phyloP scores from a whole-genome alignment of 2,888 invertebrate species.

The Caenorhabditis virilis region DNA sequence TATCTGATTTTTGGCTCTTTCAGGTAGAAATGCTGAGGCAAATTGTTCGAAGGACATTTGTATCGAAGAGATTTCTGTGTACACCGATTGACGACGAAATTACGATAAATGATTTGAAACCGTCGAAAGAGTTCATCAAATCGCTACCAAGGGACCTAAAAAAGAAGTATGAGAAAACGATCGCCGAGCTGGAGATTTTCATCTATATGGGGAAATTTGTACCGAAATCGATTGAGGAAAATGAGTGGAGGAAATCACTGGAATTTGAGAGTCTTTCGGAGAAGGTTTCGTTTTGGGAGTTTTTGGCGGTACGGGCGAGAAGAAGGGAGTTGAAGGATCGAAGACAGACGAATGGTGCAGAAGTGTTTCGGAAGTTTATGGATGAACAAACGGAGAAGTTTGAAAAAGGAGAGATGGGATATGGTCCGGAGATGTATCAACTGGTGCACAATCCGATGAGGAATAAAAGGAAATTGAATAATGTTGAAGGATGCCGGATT shows the following conservation, averaged over 20 bases:
- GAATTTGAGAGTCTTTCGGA: constrained; percentile 9
- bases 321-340: constrained; percentile 23
- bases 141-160: constrained; percentile 5
- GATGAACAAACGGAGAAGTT: constrained; percentile 19
- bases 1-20: neutral
- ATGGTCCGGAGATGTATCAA: constrained; percentile 52
- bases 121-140: constrained; percentile 13
- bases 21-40: neutral
- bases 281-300: constrained; percentile 41
- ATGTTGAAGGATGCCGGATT: constrained; percentile 24
- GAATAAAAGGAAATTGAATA: constrained; percentile 39
- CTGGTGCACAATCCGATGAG: constrained; percentile 46
- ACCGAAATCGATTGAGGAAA: constrained; percentile 36
- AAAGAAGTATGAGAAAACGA: constrained; percentile 10
- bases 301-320: constrained; percentile 38
- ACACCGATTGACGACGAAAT: neutral
- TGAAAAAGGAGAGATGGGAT: constrained; percentile 56
- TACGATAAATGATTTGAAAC: neutral
- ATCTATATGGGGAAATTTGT: constrained; percentile 49
- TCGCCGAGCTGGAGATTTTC: constrained; percentile 45
- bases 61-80: too few species aligned
- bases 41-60: neutral
- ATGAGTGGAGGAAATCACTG: constrained; percentile 40
- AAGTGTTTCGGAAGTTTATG: constrained; percentile 4
- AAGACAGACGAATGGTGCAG: neutral